Evolutionary conservation across 2,113 vertebrate species (phyloP), one percentile per base, ranked within the genome.

Genomic region (Xenus cinereus): DNA sequence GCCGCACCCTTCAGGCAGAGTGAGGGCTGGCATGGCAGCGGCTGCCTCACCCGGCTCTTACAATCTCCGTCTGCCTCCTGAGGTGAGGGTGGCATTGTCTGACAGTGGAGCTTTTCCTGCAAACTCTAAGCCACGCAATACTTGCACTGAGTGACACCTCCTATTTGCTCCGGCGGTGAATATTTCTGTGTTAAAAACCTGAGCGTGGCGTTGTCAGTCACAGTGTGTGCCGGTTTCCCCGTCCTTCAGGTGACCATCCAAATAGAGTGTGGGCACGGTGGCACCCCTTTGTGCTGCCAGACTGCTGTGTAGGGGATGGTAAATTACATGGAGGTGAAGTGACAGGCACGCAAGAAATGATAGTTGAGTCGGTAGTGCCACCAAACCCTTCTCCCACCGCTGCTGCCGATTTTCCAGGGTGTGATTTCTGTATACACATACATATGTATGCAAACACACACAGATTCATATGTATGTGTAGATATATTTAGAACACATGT

Each of bases 401-500:
- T 14, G n/a, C 14, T 15, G 4, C 35, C 27, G 35, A 46, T 53
- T 35, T 32, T n/a, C 5, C 45, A n/a, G 37, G 11, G 23, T 37
- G 32, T n/a, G 75, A 39, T 45, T 71, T 45, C 30, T 41, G 20
- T n/a, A 17, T 17, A 22, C 6, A 4, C 12, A 19, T 9, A 9
- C 19, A 17, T 17, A 28, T 17, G 3, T 32, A 21, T 20, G 43
- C 30, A 23, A 21, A 59, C 14, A 27, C 9, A 14, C 13, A 22
- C 3, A 5, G 30, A 14, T 28, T 12, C 16, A 1, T 10, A 8
- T 13, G 10, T 21, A 7, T 4, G 7, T 46, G 6, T 6, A 26
- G 27, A 6, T 60, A 7, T 6, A 23, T 60, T 82, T 32, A 43
- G 39, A 22, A 56, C 41, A 54, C 46, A 15, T 2, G 48, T 4